Evolutionary conservation across 2,113 vertebrate genomes (phyloP).

Genomic region (Tylochromis polylepis): DNA sequence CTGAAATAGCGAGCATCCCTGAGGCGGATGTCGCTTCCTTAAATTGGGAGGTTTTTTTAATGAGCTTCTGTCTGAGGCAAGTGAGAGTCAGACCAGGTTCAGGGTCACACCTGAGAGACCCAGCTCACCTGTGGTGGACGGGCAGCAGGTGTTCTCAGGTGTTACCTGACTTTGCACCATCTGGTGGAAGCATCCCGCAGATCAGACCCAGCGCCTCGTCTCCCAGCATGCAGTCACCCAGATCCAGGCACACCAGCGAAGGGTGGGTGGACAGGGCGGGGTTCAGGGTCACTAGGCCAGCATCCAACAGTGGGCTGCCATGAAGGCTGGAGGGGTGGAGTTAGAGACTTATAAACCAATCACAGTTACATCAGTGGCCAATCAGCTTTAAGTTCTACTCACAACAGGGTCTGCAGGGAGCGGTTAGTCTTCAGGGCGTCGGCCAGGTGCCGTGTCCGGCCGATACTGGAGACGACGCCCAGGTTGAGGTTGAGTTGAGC

Average conservation of each 20-base stretch:
- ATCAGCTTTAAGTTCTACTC: conserved; percentile 62
- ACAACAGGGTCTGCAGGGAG: conserved; percentile 94
- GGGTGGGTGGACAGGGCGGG: conserved; percentile 87
- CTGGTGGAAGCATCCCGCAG: conserved; percentile 91
- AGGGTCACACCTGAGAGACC: background rate
- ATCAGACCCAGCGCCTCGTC: conserved; percentile 90
- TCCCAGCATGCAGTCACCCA: conserved; percentile 94
- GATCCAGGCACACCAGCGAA: conserved; percentile 87
- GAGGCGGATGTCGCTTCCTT: background rate
- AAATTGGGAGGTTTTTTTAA: background rate
- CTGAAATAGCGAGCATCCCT: background rate
- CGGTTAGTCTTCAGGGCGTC: conserved; percentile 88
- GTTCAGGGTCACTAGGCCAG: conserved; percentile 87
- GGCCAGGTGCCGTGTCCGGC: conserved; percentile 84
- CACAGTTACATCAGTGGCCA: background rate
- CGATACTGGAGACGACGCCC: conserved; percentile 85
- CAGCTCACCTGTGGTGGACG: background rate
- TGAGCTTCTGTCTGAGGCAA: background rate
- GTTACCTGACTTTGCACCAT: conserved; percentile 92
- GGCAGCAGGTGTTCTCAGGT: background rate
- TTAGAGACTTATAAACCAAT: background rate
- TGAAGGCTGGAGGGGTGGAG: conserved; percentile 78
- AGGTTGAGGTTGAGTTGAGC: conserved; percentile 95
- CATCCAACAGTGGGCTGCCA: conserved; percentile 88
- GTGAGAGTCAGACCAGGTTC: background rate